Evolutionary conservation across 2,113 vertebrate species (phyloP).

Genomic region (Malaclemys terrapin): DNA sequence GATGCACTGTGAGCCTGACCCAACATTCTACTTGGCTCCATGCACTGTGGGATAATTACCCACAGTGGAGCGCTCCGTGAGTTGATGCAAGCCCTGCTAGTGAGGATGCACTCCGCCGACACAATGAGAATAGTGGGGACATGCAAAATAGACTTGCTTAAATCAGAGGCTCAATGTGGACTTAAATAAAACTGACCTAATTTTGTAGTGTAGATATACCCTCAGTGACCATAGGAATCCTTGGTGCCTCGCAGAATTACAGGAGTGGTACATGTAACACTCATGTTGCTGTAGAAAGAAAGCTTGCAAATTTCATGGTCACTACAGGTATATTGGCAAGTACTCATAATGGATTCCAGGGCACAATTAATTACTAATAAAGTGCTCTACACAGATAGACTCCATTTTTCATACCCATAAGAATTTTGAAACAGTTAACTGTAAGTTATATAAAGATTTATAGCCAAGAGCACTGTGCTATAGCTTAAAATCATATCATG

Average conservation of each 20-base stretch:
- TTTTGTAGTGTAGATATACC: no score
- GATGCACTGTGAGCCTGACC: no score
- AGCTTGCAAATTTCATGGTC: neutral
- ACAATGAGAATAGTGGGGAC: no score
- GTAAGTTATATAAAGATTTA: neutral
- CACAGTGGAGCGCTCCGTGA: no score
- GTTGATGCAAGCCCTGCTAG: no score
- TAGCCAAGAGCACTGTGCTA: neutral
- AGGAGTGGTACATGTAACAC: neutral
- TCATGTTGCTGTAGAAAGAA: neutral
- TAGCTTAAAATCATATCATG: neutral
- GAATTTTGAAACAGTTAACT: neutral
- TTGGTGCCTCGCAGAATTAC: neutral
- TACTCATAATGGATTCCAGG: neutral
- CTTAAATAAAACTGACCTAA: no score
- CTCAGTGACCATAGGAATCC: neutral
- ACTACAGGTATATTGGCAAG: neutral
- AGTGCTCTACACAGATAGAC: conserved; percentile 4
- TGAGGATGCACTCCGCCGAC: no score
- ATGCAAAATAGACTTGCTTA: no score
- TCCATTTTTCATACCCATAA: neutral
- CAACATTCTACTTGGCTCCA: no score
- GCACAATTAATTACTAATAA: conserved; percentile 23
- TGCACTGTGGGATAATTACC: no score
- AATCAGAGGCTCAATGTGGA: no score